A percentile compares a stretch with the other conserved stretches of the same genome.
Conservation (phyloP, 2,888 invertebrate genomes). For the Pegoplata infirma region DNA sequence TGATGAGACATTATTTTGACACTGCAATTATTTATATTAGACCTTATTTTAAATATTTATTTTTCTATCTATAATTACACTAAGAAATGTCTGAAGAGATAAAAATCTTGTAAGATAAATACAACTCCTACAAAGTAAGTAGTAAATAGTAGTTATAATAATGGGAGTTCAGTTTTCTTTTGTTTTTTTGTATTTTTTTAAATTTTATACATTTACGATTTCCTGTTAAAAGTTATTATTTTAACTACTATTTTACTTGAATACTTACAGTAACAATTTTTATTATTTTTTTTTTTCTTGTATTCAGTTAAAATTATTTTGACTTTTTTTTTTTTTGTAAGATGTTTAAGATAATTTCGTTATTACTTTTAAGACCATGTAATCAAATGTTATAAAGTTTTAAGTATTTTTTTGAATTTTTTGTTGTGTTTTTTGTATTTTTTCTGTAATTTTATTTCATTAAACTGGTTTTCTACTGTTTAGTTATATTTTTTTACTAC, state of each 20-base stretch:
- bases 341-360: constrained; percentile 55
- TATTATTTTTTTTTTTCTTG: not conserved
- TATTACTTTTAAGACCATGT: constrained; percentile 54
- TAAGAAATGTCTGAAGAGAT: not conserved
- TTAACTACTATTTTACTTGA: not conserved
- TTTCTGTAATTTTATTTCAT: constrained; percentile 37
- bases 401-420: not conserved
- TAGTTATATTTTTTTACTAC: constrained; percentile 8
- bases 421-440: constrained; percentile 1
- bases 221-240: constrained; percentile 37
- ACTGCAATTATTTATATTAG: not conserved
- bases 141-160: not conserved
- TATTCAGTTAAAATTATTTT: not conserved
- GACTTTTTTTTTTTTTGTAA: not conserved
- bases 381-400: constrained; percentile 57
- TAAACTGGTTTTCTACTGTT: constrained; percentile 47
- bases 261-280: not conserved
- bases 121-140: constrained; percentile 4
- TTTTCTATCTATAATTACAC: not conserved
- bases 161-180: not conserved
- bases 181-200: no score
- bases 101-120: not conserved
- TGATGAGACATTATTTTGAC: constrained; percentile 20
- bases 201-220: constrained; percentile 31
- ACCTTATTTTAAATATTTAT: not conserved